Evolutionary conservation across 2,888 invertebrate genomes (phyloP).

Genomic region (Tuberolachnus salignus): DNA sequence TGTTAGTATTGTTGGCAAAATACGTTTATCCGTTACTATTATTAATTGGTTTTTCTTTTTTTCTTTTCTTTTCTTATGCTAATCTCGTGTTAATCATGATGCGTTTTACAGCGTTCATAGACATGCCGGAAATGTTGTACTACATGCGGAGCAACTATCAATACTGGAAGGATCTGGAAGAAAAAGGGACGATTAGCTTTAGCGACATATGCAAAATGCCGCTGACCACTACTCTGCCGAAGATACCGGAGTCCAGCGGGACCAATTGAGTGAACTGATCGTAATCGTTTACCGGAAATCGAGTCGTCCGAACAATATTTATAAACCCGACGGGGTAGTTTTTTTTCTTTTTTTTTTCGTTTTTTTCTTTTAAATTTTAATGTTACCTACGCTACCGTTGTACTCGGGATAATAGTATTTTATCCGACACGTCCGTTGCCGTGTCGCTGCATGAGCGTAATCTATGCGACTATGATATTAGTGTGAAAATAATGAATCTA

Average conservation of each 20-base stretch:
- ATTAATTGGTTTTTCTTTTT: too few species aligned
- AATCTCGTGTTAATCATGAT: conserved; percentile 4
- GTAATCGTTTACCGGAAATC: background rate
- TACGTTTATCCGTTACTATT: too few species aligned
- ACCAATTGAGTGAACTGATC: conserved; percentile 8
- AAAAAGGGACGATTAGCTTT: conserved; percentile 60
- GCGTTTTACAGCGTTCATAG: conserved; percentile 79
- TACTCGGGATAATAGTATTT: background rate
- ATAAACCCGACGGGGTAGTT: too few species aligned
- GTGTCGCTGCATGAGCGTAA: too few species aligned
- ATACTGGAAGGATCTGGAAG: conserved; percentile 80
- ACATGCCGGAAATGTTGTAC: conserved; percentile 87
- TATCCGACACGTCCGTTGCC: background rate
- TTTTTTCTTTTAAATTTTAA: too few species aligned
- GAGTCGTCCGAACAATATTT: background rate
- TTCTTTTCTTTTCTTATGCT: too few species aligned
- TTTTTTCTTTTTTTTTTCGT: too few species aligned
- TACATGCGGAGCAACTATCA: conserved; percentile 85
- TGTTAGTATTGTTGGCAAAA: conserved; percentile 66
- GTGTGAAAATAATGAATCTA: too few species aligned
- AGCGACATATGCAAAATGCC: conserved; percentile 39
- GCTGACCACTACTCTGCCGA: conserved; percentile 30
- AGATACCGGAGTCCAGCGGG: conserved; percentile 44
- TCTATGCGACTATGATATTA: too few species aligned
- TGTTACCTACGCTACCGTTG: too few species aligned